Percentiles rank a stretch among this genome's conserved stretches.
Conservation (phyloP, 2,113 vertebrate genomes). For the Laticauda colubrina region DNA sequence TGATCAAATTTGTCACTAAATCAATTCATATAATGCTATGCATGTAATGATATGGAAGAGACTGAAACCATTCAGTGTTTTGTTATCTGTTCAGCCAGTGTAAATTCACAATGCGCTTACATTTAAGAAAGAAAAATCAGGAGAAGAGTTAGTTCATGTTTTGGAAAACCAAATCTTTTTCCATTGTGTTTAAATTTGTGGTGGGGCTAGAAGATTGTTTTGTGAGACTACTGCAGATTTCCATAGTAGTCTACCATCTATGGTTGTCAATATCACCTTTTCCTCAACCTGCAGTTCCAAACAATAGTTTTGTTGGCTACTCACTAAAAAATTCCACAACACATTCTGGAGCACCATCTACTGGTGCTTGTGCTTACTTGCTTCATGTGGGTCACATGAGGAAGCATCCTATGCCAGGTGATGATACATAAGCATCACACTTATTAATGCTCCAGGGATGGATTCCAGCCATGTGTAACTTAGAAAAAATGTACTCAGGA, state of each 20-base stretch:
- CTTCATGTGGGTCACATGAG: constrained; percentile 2
- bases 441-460: constrained; percentile 17
- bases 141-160: background rate
- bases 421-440: constrained; percentile 13
- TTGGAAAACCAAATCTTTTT: background rate
- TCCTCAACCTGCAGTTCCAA: background rate
- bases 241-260: background rate
- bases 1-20: background rate
- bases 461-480: constrained; percentile 16
- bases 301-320: background rate
- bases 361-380: constrained; percentile 18
- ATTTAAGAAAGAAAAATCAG: background rate
- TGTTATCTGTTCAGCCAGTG: background rate
- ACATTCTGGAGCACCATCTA: constrained; percentile 38
- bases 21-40: background rate
- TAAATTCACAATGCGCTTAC: background rate
- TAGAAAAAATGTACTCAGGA: constrained; percentile 19
- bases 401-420: constrained; percentile 22
- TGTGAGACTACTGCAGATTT: background rate
- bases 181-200: background rate
- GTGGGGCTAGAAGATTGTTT: too few species aligned
- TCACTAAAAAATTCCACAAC: background rate
- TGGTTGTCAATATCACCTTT: background rate
- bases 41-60: background rate
- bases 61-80: background rate